A percentile compares a stretch with the other conserved stretches of the same genome.
Evolutionary conservation across 2,888 invertebrate genomes (phyloP).

Genomic region (Pseudoips prasinana): DNA sequence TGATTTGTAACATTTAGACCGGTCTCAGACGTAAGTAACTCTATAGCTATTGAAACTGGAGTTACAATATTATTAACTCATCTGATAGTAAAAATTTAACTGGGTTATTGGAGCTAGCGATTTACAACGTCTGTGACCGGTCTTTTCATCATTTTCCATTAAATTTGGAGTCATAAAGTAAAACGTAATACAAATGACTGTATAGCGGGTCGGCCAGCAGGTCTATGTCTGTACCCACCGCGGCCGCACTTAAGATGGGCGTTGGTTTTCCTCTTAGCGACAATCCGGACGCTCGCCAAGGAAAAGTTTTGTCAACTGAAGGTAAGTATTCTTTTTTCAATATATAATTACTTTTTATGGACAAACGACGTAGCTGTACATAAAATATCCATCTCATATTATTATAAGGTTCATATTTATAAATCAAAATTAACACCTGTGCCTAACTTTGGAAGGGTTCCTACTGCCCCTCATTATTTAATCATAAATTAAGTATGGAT

Average conservation of each 20-base stretch:
- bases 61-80: too few species aligned
- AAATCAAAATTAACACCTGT: background rate
- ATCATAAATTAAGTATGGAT: background rate
- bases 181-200: constrained; percentile 33
- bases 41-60: too few species aligned
- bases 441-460: background rate
- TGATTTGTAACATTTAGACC: too few species aligned
- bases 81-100: too few species aligned
- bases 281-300: constrained; percentile 87
- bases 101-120: too few species aligned
- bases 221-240: constrained; percentile 89
- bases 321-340: constrained; percentile 58
- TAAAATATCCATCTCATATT: too few species aligned
- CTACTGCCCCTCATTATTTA: background rate
- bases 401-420: background rate
- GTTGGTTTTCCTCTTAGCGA: constrained; percentile 91
- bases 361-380: too few species aligned
- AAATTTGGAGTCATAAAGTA: background rate
- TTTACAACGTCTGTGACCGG: too few species aligned
- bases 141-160: too few species aligned
- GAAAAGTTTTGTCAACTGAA: constrained; percentile 85
- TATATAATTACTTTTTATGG: too few species aligned
- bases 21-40: too few species aligned
- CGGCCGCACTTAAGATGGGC: constrained; percentile 93
- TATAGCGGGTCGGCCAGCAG: constrained; percentile 72